Evolutionary conservation across 35 echinoderm and acorn worm genomes (phyloP), one percentile per base, ranked within the genome.

Genomic region (Nesometra sesokonis): DNA sequence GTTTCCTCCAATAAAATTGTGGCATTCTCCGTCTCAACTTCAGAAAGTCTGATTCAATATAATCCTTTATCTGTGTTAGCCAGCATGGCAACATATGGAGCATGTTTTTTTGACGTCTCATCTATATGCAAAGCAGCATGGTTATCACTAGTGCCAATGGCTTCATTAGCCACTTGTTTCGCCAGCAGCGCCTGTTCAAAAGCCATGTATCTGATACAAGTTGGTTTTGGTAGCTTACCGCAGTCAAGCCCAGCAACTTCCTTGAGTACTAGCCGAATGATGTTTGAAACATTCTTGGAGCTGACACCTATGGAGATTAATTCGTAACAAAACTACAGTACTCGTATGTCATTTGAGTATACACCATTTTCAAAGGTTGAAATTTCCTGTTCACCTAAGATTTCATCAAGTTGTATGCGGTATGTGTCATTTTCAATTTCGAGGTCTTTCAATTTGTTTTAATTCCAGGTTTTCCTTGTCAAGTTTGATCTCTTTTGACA

Each of bases 151-250:
- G 15, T 76, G 15, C 29, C 29, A 17, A 76, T 29, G 15, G 57
- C 57, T 76, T 76, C 57, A 15, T 76, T 76, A 0, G 89, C 92
- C 27, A 35, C 33, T 30, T 90, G 3, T 80, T 90, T 90, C 7
- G 87, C 35, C 7, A 93, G 84, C 0, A 93, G n/a, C 0, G 91
- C 91, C 47, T 93, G 87, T 79, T 93, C 92, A 90, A 93, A 90
- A 9, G 88, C 87, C 92, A 93, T 93, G 13, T 78, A 83, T 77
- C 91, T 36, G 13, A 92, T 89, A 13, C 7, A 78, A 7, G 91
- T 92, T 5, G 91, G 91, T 37, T 88, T 92, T 35, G 91, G 91
- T 0, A 92, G 81, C 37, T 39, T 76, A 0, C 91, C 91, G 85
- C 85, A 88, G 29, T 88, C 82, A 21, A 92, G 17, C 21, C 86